Evolutionary conservation across 2,888 invertebrate species (phyloP).

Genomic region (Euzophera pinguis): DNA sequence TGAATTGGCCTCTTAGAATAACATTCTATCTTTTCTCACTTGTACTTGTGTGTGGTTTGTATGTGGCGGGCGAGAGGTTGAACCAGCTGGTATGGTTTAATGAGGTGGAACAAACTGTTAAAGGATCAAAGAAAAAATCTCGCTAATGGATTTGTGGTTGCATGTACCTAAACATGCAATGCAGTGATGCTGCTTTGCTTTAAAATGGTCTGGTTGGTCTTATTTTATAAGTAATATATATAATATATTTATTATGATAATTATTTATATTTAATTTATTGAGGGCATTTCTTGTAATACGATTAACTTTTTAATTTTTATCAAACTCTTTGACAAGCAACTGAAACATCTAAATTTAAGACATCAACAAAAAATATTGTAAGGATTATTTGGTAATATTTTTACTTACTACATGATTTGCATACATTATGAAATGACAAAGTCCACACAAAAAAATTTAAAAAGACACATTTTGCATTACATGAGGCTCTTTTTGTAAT

Average conservation of each 20-base stretch:
- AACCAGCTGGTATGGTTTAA: constrained; percentile 87
- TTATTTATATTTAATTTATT: constrained; percentile 5
- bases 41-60: constrained; percentile 80
- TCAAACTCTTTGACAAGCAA: too few species aligned
- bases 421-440: neutral
- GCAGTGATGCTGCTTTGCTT: neutral
- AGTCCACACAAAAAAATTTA: neutral
- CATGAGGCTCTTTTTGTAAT: neutral
- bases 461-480: neutral
- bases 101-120: constrained; percentile 75
- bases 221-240: neutral
- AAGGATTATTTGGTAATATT: too few species aligned
- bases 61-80: constrained; percentile 85
- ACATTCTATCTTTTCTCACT: constrained; percentile 86
- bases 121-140: constrained; percentile 72
- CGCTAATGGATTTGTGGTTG: constrained; percentile 40
- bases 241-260: neutral
- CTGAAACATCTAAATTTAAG: too few species aligned
- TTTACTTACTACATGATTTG: neutral
- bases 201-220: neutral
- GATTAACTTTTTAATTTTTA: too few species aligned
- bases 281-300: neutral
- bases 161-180: neutral
- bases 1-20: constrained; percentile 86
- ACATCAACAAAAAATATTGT: too few species aligned